These are phyloP conservation scores for Pangasius macronema DNA, from an alignment of 2,797 vertebrate genomes.

Conservation along the genomic window DNA sequence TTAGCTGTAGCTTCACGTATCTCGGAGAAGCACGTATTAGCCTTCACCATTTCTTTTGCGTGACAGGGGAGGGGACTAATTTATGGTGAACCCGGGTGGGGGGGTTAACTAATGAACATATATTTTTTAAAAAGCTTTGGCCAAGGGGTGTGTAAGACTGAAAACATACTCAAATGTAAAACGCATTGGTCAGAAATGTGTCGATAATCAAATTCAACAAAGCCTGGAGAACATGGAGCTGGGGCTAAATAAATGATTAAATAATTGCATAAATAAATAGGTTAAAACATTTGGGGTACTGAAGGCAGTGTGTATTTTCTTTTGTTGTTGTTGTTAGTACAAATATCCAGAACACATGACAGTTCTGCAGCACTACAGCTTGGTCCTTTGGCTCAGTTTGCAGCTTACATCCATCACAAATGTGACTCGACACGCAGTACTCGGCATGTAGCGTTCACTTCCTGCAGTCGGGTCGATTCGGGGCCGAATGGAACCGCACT, in stretches of 20 bases:
- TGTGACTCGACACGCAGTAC: no score
- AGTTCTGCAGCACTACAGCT: background rate
- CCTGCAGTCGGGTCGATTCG: background rate
- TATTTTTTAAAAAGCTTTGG: no score
- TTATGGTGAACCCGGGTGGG: no score
- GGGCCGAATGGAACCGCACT: no score
- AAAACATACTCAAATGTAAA: background rate
- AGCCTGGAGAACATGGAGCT: background rate
- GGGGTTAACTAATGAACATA: no score
- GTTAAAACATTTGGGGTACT: background rate
- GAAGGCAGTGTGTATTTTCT: background rate
- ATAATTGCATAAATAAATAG: background rate
- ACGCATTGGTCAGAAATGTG: no score
- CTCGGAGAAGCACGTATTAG: no score
- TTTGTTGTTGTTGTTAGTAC: background rate
- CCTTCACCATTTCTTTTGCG: no score
- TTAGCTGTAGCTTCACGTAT: no score
- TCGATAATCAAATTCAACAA: no score
- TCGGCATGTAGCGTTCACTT: background rate
- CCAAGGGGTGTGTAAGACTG: background rate
- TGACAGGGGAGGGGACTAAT: no score
- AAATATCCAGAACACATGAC: background rate
- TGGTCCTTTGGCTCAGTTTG: background rate
- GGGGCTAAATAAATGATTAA: background rate
- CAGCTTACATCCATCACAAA: background rate